phyloP scores from a whole-genome alignment of 2,797 vertebrate genomes.

The Lagocephalus sceleratus region DNA sequence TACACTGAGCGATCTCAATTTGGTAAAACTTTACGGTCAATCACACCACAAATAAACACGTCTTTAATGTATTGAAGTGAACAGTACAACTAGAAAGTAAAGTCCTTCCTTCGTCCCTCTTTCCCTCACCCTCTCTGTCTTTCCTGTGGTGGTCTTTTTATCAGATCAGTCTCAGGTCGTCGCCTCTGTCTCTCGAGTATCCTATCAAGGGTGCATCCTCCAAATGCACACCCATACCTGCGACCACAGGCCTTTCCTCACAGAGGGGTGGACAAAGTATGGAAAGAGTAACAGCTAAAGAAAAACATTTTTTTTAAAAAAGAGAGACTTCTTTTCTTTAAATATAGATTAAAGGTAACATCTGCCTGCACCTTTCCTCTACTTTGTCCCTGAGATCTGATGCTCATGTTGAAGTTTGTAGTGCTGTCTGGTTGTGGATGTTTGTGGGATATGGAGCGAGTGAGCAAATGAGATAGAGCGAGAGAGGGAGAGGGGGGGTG shows the following conservation, averaged over 20 bases:
- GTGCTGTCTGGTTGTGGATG: slow-evolving; percentile 58
- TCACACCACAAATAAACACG: too few species aligned
- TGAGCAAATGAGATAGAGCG: slow-evolving; percentile 26
- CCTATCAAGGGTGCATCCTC: slow-evolving; percentile 71
- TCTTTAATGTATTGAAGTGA: too few species aligned
- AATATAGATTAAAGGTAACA: slow-evolving; percentile 33
- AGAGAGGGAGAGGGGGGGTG: slow-evolving; percentile 17
- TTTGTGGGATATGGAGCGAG: slow-evolving; percentile 57
- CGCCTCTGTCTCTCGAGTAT: slow-evolving; percentile 76
- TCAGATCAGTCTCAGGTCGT: slow-evolving; percentile 81
- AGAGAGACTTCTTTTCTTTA: slow-evolving; percentile 6
- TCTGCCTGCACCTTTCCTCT: slow-evolving; percentile 37
- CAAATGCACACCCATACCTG: slow-evolving; percentile 20
- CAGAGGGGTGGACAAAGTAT: slow-evolving; percentile 14
- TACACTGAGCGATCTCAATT: slow-evolving; percentile 4
- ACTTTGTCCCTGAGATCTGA: slow-evolving; percentile 57
- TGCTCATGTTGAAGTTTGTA: slow-evolving; percentile 72
- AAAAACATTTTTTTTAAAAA: background rate
- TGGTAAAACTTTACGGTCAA: too few species aligned
- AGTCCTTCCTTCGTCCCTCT: slow-evolving; percentile 27
- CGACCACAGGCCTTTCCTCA: background rate
- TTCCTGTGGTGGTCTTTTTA: slow-evolving; percentile 72
- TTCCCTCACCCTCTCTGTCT: slow-evolving; percentile 53
- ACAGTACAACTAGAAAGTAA: background rate
- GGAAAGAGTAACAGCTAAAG: slow-evolving; percentile 5